Evolutionary conservation across 2,888 invertebrate species (phyloP).

Genomic region (Eugnorisma glareosa): DNA sequence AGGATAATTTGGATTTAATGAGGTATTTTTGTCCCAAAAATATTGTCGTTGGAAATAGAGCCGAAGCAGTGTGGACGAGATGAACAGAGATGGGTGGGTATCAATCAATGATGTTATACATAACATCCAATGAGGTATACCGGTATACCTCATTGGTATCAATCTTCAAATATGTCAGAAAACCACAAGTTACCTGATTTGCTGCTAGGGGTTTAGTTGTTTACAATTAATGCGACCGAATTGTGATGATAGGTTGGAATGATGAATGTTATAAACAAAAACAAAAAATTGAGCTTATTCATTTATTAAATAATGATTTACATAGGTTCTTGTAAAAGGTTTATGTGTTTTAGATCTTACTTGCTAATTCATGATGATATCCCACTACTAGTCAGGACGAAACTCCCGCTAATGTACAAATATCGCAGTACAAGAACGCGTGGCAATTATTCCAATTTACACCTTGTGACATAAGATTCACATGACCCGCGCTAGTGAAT

Average conservation of each 20-base stretch:
- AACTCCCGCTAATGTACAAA: background rate
- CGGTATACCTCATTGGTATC: background rate
- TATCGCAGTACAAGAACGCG: conserved; percentile 9
- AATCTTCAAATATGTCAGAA: background rate
- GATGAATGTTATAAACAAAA: conserved; percentile 6
- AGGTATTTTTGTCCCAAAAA: background rate
- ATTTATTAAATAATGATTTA: conserved; percentile 68
- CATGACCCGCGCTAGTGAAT: background rate
- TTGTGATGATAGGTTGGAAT: background rate
- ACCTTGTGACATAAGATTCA: conserved; percentile 12
- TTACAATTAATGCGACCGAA: background rate
- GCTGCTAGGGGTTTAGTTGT: background rate
- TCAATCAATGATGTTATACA: too few species aligned
- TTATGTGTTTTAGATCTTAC: conserved; percentile 15
- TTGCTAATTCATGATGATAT: conserved; percentile 33
- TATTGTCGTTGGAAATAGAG: background rate
- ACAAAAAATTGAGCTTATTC: conserved; percentile 49
- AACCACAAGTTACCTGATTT: background rate
- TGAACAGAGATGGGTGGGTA: background rate
- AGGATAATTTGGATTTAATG: background rate
- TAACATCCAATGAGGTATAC: too few species aligned
- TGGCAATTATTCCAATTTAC: conserved; percentile 14
- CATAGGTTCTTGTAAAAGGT: conserved; percentile 46
- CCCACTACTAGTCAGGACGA: conserved; percentile 5
- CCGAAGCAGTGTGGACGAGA: background rate